Conservation (phyloP, 1,140 invertebrate species). For the Tetramorium parvispinum region DNA sequence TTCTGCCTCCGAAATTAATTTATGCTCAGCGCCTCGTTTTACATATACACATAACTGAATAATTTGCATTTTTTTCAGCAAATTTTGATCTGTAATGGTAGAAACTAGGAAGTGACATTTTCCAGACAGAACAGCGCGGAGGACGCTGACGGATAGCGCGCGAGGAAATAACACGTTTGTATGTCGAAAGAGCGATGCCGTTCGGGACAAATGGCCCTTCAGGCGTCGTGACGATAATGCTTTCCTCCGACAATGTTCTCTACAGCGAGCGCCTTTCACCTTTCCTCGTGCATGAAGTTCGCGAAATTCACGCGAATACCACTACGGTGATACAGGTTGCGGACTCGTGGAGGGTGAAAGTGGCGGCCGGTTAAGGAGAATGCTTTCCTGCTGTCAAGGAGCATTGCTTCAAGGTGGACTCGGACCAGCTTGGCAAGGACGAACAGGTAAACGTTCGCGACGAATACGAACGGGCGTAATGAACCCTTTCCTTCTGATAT, state of each 20-base stretch:
- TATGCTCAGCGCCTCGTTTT: background rate
- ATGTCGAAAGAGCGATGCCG: conserved; percentile 10
- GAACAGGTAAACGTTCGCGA: background rate
- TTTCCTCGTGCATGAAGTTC: conserved; percentile 39
- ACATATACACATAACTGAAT: background rate
- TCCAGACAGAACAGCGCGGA: background rate
- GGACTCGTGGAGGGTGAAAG: conserved; percentile 56
- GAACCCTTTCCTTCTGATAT: background rate
- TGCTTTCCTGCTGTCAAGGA: conserved; percentile 2
- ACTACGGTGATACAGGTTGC: conserved; percentile 38
- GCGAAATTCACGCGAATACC: conserved; percentile 45
- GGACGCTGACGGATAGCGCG: background rate
- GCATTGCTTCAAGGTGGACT: conserved; percentile 7
- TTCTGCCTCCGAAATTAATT: no score
- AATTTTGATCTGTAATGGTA: background rate
- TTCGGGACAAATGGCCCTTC: background rate
- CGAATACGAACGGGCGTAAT: background rate
- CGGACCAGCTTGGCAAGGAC: background rate
- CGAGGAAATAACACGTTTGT: background rate
- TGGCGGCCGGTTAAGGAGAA: conserved; percentile 9
- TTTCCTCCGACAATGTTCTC: background rate
- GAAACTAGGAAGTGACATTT: conserved; percentile 46
- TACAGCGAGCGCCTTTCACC: conserved; percentile 55
- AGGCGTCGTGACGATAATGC: conserved; percentile 38
- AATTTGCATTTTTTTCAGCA: background rate